These are phyloP conservation scores for Sciurus niger DNA, from an alignment of 2,113 vertebrate species.

Conservation along the genomic window DNA sequence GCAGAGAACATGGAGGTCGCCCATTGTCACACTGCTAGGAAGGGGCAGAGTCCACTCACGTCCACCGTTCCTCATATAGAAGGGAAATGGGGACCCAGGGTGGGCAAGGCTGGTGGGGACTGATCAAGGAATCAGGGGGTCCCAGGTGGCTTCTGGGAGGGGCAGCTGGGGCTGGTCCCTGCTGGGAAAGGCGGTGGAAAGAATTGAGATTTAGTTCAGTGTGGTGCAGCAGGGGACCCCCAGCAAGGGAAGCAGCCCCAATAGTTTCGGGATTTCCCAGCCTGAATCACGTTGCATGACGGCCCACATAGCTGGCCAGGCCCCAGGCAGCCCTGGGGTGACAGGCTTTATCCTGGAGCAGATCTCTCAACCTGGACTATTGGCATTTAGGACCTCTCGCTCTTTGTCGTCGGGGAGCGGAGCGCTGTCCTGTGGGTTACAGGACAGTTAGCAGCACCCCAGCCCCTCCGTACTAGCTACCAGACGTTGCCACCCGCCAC, in stretches of 20 bases:
- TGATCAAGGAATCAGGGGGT: not conserved
- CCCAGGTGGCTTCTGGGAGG: not conserved
- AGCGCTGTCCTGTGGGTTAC: fast-evolving
- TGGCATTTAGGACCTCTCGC: not conserved
- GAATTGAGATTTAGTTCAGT: not conserved
- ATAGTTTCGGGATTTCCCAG: not conserved
- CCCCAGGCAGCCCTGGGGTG: not conserved
- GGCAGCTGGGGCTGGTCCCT: not conserved
- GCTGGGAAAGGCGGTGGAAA: not conserved
- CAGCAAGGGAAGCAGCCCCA: not conserved
- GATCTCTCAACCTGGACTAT: not conserved
- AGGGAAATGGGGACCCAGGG: not conserved
- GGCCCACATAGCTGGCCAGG: not conserved
- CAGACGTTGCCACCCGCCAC: not conserved
- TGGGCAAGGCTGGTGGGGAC: fast-evolving
- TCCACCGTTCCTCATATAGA: fast-evolving
- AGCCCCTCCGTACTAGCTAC: not conserved
- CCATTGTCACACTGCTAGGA: not conserved
- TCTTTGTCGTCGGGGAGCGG: not conserved
- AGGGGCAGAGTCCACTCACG: not conserved
- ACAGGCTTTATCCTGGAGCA: not conserved
- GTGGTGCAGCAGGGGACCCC: not conserved
- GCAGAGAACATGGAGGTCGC: not conserved
- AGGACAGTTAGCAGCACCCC: not conserved
- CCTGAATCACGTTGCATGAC: not conserved